These are phyloP conservation scores for Listrodromus nycthemerus DNA, from an alignment of 2,888 invertebrate genomes.

Conservation along the genomic window DNA sequence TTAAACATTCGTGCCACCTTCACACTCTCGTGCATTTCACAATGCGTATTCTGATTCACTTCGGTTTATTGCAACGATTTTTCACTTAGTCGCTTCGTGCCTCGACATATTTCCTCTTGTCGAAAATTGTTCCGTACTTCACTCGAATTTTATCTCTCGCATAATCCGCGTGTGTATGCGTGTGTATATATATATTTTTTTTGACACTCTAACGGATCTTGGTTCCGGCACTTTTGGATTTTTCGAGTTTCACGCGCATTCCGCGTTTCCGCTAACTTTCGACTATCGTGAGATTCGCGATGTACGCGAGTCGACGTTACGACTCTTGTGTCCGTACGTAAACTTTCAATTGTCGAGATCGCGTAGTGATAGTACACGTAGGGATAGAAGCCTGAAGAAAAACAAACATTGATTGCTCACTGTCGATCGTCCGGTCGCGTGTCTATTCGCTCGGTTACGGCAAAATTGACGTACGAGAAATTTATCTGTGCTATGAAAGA, in stretches of 20 bases:
- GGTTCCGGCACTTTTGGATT: constrained; percentile 32
- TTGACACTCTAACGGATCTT: constrained; percentile 38
- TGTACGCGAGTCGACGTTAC: constrained; percentile 13
- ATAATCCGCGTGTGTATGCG: constrained; percentile 5
- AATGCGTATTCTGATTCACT: constrained; percentile 45
- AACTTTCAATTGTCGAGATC: constrained; percentile 24
- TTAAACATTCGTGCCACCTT: constrained; percentile 69
- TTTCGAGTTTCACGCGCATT: constrained; percentile 3
- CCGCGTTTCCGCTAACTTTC: constrained; percentile 6
- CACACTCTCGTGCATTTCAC: constrained; percentile 73
- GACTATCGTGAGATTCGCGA: constrained; percentile 14
- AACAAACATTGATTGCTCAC: constrained; percentile 36
- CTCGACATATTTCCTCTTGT: constrained; percentile 27
- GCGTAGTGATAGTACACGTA: constrained; percentile 9
- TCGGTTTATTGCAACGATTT: constrained; percentile 28
- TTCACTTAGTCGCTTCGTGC: constrained; percentile 6
- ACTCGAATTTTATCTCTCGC: neutral
- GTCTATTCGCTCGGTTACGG: neutral
- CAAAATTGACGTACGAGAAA: neutral
- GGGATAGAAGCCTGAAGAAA: constrained; percentile 19
- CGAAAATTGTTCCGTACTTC: neutral
- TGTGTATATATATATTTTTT: neutral
- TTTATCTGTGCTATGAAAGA: neutral
- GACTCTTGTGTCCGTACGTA: constrained; percentile 10
- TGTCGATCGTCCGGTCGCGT: neutral